phyloP scores from a whole-genome alignment of 2,113 vertebrate species.

The Neomonachus schauinslandi region DNA sequence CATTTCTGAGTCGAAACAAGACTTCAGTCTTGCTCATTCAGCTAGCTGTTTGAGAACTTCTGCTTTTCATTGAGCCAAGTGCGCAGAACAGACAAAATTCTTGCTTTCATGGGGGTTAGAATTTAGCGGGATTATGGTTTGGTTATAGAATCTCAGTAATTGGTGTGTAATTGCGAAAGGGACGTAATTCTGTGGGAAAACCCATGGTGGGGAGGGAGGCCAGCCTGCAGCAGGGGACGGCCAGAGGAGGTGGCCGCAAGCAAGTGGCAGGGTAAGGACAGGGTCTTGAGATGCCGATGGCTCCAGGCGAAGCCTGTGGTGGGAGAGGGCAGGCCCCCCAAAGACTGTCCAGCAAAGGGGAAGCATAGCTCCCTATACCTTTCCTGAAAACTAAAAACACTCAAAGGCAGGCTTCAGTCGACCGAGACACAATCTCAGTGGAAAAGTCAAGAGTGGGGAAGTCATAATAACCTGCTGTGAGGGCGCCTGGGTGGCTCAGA shows the following conservation, averaged over 20 bases:
- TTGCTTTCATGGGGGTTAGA: background rate
- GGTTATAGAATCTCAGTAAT: background rate
- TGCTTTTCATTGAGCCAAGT: background rate
- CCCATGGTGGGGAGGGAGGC: background rate
- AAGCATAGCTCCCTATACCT: too few species aligned
- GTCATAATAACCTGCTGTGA: rapidly evolving
- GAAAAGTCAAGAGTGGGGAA: background rate
- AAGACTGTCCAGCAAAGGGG: background rate
- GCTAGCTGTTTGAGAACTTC: background rate
- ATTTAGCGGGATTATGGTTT: rapidly evolving
- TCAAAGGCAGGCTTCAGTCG: background rate
- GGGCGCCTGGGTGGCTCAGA: too few species aligned
- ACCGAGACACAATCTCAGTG: background rate
- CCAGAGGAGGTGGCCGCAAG: background rate
- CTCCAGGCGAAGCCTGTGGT: rapidly evolving
- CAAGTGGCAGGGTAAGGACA: background rate
- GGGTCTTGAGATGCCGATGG: background rate
- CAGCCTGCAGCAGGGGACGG: background rate
- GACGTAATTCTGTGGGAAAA: background rate
- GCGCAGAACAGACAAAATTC: background rate
- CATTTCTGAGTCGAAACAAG: rapidly evolving
- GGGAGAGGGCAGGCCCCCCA: background rate
- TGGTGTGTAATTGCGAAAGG: background rate
- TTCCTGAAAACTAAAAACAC: background rate
- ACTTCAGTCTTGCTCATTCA: background rate